Conservation (phyloP, 2,888 invertebrate species). For the Odontocolon sp. region DNA sequence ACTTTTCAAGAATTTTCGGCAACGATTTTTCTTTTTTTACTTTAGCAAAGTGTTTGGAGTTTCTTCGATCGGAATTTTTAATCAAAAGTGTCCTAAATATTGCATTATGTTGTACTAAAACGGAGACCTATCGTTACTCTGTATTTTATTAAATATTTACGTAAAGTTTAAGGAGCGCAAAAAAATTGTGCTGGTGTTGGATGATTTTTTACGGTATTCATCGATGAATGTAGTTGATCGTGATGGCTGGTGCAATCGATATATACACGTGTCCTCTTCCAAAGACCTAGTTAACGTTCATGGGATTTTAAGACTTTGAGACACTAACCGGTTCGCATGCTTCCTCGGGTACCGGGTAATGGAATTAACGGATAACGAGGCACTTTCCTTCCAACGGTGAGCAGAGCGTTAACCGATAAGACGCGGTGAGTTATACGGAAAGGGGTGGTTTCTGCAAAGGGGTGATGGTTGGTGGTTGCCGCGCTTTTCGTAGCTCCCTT, state of each 20-base stretch:
- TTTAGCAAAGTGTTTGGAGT: too few species aligned
- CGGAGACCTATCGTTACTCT: too few species aligned
- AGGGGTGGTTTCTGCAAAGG: too few species aligned
- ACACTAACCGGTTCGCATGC: slow-evolving; percentile 57
- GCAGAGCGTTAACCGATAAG: slow-evolving; percentile 67
- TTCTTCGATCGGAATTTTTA: too few species aligned
- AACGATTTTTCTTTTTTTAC: too few species aligned
- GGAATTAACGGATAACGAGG: slow-evolving; percentile 71
- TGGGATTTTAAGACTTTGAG: slow-evolving; percentile 48
- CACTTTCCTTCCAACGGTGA: slow-evolving; percentile 62
- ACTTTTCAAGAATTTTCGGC: too few species aligned
- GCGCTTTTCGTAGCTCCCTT: slow-evolving; percentile 13
- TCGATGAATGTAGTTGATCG: slow-evolving; percentile 10
- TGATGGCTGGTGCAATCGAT: slow-evolving; percentile 32
- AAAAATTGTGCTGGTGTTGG: neutral
- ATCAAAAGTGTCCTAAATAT: too few species aligned
- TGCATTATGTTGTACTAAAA: too few species aligned
- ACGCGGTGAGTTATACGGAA: slow-evolving; percentile 57
- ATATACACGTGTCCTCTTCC: slow-evolving; percentile 12
- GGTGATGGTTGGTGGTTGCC: slow-evolving; percentile 36
- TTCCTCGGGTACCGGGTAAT: slow-evolving; percentile 62
- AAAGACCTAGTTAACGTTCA: slow-evolving; percentile 24
- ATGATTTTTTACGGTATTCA: neutral
- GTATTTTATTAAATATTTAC: too few species aligned
- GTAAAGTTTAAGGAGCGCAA: too few species aligned